A percentile compares a stretch with the other conserved stretches of the same genome.
Evolutionary conservation across 2,797 vertebrate species (phyloP).

Genomic region (Nothura maculosa): DNA sequence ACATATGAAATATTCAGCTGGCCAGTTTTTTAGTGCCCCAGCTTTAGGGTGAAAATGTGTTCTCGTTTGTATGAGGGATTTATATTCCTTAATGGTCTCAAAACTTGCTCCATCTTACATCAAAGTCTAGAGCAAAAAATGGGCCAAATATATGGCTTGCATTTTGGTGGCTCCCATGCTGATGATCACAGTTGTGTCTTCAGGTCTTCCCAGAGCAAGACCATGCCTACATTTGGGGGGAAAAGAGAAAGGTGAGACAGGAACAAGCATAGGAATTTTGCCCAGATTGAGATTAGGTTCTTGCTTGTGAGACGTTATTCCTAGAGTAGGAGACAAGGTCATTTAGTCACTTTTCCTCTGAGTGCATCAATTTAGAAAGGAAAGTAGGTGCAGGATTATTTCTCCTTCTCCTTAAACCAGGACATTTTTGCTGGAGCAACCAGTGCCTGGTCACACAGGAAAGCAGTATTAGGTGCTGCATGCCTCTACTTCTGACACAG

Average conservation of each 20-base stretch:
- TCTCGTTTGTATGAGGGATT: not conserved
- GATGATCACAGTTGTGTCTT: not conserved
- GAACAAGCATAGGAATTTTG: not conserved
- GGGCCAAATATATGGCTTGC: accelerated
- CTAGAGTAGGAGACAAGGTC: not conserved
- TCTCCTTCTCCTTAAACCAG: not conserved
- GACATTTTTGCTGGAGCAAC: not conserved
- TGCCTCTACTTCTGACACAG: not conserved
- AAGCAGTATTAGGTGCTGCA: not conserved
- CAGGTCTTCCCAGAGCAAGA: not conserved
- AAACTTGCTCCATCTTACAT: not conserved
- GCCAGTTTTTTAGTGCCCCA: not conserved
- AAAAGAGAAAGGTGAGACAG: not conserved
- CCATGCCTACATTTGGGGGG: not conserved
- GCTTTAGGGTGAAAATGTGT: not conserved
- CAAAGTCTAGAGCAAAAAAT: not conserved
- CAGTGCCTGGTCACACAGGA: accelerated
- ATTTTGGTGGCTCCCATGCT: not conserved
- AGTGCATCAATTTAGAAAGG: not conserved
- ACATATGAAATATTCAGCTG: not conserved
- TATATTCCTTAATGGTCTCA: not conserved
- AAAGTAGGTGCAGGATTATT: accelerated
- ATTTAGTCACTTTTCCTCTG: not conserved
- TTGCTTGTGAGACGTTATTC: not conserved
- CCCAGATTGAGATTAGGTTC: accelerated